Conservation (phyloP, 2,888 invertebrate genomes). For the Scaptomyza cyrtandrae region DNA sequence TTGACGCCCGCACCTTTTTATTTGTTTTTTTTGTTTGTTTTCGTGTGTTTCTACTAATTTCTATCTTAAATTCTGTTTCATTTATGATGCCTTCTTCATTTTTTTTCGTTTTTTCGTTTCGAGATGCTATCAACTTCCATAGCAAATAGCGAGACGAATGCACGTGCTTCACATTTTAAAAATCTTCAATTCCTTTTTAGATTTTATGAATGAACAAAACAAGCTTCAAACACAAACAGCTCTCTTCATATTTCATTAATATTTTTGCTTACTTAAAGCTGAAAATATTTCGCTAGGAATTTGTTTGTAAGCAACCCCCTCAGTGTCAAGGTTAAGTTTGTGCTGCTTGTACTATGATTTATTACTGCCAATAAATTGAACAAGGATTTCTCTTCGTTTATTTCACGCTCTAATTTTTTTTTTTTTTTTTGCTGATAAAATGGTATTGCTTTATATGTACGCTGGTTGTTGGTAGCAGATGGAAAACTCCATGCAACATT, state of each 20-base stretch:
- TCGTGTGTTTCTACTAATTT: conserved; percentile 53
- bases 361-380: conserved; percentile 67
- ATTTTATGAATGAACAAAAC: conserved; percentile 64
- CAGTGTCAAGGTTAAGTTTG: conserved; percentile 36
- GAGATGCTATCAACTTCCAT: conserved; percentile 65
- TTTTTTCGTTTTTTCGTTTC: not conserved
- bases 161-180: conserved; percentile 68
- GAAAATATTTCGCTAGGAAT: not conserved
- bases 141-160: conserved; percentile 50
- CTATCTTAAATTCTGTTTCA: conserved; percentile 70
- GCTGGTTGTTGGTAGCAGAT: conserved; percentile 62
- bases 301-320: conserved; percentile 9
- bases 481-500: conserved; percentile 48
- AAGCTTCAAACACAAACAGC: conserved; percentile 19
- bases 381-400: conserved; percentile 48
- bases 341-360: conserved; percentile 60
- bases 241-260: conserved; percentile 47
- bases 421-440: no score
- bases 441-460: conserved; percentile 16
- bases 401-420: conserved; percentile 77
- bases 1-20: conserved; percentile 57
- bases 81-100: conserved; percentile 39
- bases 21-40: conserved; percentile 7
- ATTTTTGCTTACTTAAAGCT: conserved; percentile 16
- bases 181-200: conserved; percentile 12